Conservation (phyloP, 2,113 vertebrate species). For the Phalacrocorax carbo region DNA sequence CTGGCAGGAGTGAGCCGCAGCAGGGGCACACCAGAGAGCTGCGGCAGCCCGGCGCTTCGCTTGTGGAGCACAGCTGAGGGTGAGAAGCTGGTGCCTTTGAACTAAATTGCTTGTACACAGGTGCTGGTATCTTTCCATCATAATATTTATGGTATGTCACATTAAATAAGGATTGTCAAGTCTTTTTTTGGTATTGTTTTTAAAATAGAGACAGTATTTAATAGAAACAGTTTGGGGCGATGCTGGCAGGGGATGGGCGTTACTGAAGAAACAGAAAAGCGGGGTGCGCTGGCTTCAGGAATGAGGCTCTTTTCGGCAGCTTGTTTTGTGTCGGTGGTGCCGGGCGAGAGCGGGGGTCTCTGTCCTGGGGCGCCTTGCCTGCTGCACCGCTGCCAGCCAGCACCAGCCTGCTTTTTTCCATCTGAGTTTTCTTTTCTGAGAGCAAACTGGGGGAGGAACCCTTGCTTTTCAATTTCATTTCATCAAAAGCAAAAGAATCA, state of each 20-base stretch:
- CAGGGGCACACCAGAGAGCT: accelerated
- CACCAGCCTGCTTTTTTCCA: neutral
- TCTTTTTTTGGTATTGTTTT: neutral
- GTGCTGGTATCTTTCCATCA: neutral
- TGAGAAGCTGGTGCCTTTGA: neutral
- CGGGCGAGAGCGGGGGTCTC: neutral
- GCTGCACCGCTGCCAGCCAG: neutral
- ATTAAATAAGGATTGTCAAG: neutral
- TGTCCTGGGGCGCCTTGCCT: no score
- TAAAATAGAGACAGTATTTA: neutral
- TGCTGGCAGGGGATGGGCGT: neutral
- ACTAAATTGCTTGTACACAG: neutral
- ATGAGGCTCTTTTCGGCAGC: no score
- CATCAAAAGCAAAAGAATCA: neutral
- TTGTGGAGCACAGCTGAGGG: no score
- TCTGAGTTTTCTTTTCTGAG: neutral
- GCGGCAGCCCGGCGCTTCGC: no score
- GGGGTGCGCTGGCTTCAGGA: neutral
- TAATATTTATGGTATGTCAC: neutral
- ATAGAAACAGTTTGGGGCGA: neutral
- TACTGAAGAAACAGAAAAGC: neutral
- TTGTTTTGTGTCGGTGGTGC: neutral
- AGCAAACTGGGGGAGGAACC: neutral
- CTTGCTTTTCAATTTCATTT: neutral
- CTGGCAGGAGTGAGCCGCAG: no score